Base-by-base conservation (phyloP, 2,888 invertebrate species). In the Eledona agricola region DNA sequence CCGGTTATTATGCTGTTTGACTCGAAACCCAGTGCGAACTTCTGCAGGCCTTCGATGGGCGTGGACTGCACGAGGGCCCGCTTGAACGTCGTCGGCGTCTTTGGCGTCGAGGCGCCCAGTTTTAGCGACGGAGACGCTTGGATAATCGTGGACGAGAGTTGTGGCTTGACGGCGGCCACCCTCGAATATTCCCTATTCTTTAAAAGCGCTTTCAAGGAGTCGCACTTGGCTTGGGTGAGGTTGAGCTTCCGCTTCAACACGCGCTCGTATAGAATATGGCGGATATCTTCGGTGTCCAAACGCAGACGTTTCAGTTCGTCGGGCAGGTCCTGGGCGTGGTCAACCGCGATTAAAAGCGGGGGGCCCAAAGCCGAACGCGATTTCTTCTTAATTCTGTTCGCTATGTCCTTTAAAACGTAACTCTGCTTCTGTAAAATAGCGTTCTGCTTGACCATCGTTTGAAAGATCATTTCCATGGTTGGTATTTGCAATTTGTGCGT, bases 401-500 rank as follows among this genome's bases (percentile, higher is more conserved):
- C 60, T 38, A 77, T 72, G 50, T 76, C 74, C 57, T 74, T 74
- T 45, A 77, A 57, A 28, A 75, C 47, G 45, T 74, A 76, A 37
- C 56, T 65, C 67, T 85, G 87, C 43, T 79, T 81, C 53, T 77
- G 77, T 12, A 86, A 77, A 51, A 87, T 83, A 58, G 88, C 88
- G 60, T 85, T 86, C 57, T 92, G 87, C 52, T 83, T 84, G 15
- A 88, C 85, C 66, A 93, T 78, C 0, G 89, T 87, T 66, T 90
- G 89, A 75, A 91, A 93, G 4, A 92, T 83, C 16, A 85, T 83
- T 66, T 92, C 90, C 62, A 90, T 76, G 16, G 85, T 84, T 0
- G 91, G 90, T 7, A 86, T 81, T 51, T 83, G 82, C 78, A 86
- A 81, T 49, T 70, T 67, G 70, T 79, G 74, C 72, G 62, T 77